Evolutionary conservation across 2,797 vertebrate genomes (phyloP).

Genomic region (Etheostoma nigrum): DNA sequence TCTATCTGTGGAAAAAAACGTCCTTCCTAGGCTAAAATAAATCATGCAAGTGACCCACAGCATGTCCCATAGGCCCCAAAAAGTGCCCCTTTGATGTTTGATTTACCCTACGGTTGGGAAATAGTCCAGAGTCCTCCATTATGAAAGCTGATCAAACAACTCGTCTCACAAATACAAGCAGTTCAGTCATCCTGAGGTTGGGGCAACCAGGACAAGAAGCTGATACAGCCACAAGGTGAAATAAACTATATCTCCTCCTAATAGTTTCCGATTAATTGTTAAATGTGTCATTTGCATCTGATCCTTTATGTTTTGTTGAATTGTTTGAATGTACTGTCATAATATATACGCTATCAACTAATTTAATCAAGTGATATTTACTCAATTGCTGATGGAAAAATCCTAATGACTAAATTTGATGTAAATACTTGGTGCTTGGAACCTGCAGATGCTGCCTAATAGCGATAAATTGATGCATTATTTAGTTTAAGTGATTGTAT

Average conservation of each 20-base stretch:
- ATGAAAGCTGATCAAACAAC: conserved; percentile 2
- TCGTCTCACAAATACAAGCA: conserved; percentile 6
- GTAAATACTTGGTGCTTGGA: background rate
- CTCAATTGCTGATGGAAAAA: background rate
- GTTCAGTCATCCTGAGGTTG: background rate
- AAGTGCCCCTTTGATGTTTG: background rate
- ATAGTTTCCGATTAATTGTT: background rate
- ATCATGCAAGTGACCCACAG: background rate
- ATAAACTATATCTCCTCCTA: background rate
- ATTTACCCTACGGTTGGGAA: background rate
- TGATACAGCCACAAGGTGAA: conserved; percentile 28
- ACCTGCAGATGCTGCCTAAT: background rate
- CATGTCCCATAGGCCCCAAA: background rate
- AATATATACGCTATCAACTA: too few species aligned
- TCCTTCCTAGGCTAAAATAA: background rate
- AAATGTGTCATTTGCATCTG: background rate
- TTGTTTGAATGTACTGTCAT: background rate
- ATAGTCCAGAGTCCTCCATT: conserved; percentile 4
- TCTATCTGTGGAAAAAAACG: background rate
- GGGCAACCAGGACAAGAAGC: background rate
- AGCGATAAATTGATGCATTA: background rate
- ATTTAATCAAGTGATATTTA: background rate
- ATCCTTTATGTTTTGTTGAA: background rate
- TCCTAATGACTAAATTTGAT: background rate
- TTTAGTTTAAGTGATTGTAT: background rate